Evolutionary conservation across 1,140 invertebrate genomes (phyloP), one percentile per base, ranked within the genome.

Genomic region (Zaprionus tsacasi): DNA sequence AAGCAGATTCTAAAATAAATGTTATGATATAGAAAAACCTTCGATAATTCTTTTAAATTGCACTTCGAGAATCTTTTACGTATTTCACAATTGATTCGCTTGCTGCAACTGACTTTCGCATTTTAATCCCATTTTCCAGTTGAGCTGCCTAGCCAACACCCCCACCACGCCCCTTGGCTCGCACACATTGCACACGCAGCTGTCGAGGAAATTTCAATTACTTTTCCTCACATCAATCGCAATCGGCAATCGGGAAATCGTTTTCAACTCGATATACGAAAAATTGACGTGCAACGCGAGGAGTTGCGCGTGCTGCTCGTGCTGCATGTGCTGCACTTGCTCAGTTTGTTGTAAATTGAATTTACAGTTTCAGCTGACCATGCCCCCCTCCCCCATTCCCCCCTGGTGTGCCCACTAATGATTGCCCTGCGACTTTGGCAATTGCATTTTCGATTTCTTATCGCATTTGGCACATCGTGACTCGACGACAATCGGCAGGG

Each of bases 201-300:
- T 86, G 82, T 78, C 65, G 76, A 60, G 70, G 68, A 72, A 63
- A 79, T 87, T 86, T 82, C 82, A 86, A 86, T 86, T 86, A 86
- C 82, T 82, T 87, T 86, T 86, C 76, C 81, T 88, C 76, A 79
- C 79, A 79, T 86, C 76, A 82, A 86, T 86, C 82, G 55, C 45
- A 48, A 48, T 17, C 15, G 45, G 71, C 57, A 82, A 87, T 87
- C 76, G 76, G 76, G 57, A 79, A 70, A 64, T 54, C 60, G 59
- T 65, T 59, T 48, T 68, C 43, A 67, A 74, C 71, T 74, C 60
- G 38, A 67, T 68, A 36, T 57, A 59, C 38, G 66, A 45, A 45
- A 69, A 69, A 65, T 70, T 63, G 70, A 79, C 81, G 76, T 74
- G 82, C 82, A 87, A 57, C 63, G 45, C 45, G 45, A 50, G 63